phyloP scores from a whole-genome alignment of 2,113 vertebrate genomes.

The Onychostruthus taczanowskii region DNA sequence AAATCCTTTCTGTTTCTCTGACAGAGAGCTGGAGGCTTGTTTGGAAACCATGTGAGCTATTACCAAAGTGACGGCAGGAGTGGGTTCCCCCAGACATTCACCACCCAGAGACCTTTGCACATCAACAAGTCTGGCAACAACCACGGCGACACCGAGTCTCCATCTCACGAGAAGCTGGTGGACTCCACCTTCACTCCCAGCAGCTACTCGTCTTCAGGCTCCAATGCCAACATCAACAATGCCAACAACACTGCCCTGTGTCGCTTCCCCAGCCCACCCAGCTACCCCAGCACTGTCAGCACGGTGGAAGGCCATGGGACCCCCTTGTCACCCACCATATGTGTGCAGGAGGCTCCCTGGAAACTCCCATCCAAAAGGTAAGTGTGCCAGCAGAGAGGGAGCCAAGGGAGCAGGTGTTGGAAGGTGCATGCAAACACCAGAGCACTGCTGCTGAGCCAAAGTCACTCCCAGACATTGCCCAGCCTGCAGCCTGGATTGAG shows the following conservation, averaged over 20 bases:
- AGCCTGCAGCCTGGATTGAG: neutral
- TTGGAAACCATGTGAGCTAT: constrained; percentile 96
- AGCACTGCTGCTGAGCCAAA: neutral
- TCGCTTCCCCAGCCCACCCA: constrained; percentile 81
- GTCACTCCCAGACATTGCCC: neutral
- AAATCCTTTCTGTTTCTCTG: constrained; percentile 36
- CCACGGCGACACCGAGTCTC: constrained; percentile 88
- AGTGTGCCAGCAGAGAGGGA: neutral
- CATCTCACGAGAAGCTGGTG: constrained; percentile 93
- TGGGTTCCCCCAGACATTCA: constrained; percentile 94
- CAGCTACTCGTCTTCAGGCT: constrained; percentile 94
- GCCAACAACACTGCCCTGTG: constrained; percentile 95
- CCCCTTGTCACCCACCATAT: constrained; percentile 81
- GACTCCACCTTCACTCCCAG: constrained; percentile 98
- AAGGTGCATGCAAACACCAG: neutral
- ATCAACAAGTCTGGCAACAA: constrained; percentile 90
- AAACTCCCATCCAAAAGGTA: constrained; percentile 91
- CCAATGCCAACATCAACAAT: constrained; percentile 98
- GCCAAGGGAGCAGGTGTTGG: neutral
- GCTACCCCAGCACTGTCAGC: constrained; percentile 77
- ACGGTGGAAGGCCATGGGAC: constrained; percentile 86
- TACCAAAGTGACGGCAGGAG: constrained; percentile 89
- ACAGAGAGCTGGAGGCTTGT: constrained; percentile 92
- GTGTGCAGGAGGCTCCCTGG: constrained; percentile 85
- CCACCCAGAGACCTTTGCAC: constrained; percentile 93